These are phyloP conservation scores for Strix uralensis DNA, from an alignment of 2,113 vertebrate genomes.

Conservation along the genomic window DNA sequence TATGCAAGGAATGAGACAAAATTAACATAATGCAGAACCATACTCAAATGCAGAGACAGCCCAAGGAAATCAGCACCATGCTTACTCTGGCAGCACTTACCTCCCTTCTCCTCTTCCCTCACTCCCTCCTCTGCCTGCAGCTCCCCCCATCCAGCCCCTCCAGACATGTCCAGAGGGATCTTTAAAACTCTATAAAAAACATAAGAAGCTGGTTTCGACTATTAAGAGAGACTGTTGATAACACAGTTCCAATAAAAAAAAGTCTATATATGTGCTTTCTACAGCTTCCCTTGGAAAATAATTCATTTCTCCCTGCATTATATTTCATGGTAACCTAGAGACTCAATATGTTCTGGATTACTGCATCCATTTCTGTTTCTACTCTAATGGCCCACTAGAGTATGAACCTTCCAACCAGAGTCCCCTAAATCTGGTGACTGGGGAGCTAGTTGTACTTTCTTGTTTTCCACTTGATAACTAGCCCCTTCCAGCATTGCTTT, in stretches of 20 bases:
- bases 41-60: not conserved
- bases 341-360: slow-evolving; percentile 75
- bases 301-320: slow-evolving; percentile 74
- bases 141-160: not conserved
- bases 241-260: slow-evolving; percentile 72
- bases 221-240: slow-evolving; percentile 72
- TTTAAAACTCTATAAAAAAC: slow-evolving; percentile 73
- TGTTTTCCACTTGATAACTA: slow-evolving; percentile 76
- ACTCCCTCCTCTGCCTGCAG: not conserved
- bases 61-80: not conserved
- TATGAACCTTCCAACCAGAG: slow-evolving; percentile 70
- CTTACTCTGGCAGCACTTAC: not conserved
- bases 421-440: slow-evolving; percentile 70
- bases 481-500: slow-evolving; percentile 74
- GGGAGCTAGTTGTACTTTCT: slow-evolving; percentile 68
- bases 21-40: not conserved
- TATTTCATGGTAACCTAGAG: slow-evolving; percentile 75
- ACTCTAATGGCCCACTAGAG: slow-evolving; percentile 68
- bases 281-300: slow-evolving; percentile 69
- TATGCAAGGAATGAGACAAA: not conserved
- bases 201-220: slow-evolving; percentile 69
- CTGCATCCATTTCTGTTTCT: slow-evolving; percentile 74
- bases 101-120: not conserved
- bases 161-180: slow-evolving; percentile 33
- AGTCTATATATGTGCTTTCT: slow-evolving; percentile 65